Conservation (phyloP, 2,113 vertebrate species). For the Catagonus wagneri region DNA sequence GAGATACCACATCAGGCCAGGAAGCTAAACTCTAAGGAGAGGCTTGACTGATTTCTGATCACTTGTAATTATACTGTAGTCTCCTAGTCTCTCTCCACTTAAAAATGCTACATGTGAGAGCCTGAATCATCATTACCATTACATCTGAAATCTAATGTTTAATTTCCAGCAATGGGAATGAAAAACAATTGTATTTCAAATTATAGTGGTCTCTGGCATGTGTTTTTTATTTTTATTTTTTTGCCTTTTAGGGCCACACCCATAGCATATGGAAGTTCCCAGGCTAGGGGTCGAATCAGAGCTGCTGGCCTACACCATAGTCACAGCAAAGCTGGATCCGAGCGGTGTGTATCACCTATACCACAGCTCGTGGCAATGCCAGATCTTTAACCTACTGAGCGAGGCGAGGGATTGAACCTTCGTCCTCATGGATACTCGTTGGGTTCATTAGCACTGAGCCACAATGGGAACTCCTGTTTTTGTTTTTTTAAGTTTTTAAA, state of each 20-base stretch:
- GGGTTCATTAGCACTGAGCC: too few species aligned
- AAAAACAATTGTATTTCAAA: constrained; percentile 64
- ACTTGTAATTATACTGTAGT: constrained; percentile 54
- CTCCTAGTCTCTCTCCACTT: constrained; percentile 39
- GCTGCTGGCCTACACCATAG: too few species aligned
- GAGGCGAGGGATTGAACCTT: too few species aligned
- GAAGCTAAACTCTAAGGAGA: constrained; percentile 26
- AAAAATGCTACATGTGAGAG: constrained; percentile 35
- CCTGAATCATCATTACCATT: constrained; percentile 54
- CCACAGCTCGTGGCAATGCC: too few species aligned
- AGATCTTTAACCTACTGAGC: too few species aligned
- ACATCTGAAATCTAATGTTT: constrained; percentile 34
- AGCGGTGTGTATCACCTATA: too few species aligned
- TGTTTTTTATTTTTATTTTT: constrained; percentile 20
- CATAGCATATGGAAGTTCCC: too few species aligned
- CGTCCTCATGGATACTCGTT: too few species aligned
- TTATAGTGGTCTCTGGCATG: neutral
- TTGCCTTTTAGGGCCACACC: too few species aligned
- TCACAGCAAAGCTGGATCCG: too few species aligned
- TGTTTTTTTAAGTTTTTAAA: neutral
- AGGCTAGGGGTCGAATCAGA: too few species aligned
- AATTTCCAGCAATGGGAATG: constrained; percentile 58
- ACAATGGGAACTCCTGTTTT: too few species aligned
- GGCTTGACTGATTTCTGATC: constrained; percentile 31
- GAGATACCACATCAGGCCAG: neutral